A percentile compares a stretch with the other conserved stretches of the same genome.
Conservation (phyloP, 2,113 vertebrate species). For the Stercorarius parasiticus region DNA sequence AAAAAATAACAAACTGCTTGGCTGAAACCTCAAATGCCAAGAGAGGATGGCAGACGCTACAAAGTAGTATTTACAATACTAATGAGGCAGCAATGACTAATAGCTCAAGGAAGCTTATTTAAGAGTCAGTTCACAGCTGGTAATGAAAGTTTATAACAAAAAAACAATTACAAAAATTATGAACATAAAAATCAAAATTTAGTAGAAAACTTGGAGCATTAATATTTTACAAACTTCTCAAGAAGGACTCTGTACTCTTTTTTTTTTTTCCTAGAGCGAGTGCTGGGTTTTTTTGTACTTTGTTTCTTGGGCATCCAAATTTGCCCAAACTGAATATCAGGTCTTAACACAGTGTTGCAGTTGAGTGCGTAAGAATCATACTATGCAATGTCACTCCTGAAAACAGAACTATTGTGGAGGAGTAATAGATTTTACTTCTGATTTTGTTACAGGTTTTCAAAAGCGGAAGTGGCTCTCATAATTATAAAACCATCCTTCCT, state of each 20-base stretch:
- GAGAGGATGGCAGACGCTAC: background rate
- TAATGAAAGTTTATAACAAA: background rate
- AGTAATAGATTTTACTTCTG: background rate
- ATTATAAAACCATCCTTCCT: background rate
- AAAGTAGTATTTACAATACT: constrained; percentile 35
- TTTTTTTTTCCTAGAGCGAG: no score
- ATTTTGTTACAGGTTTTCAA: background rate
- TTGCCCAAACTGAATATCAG: background rate
- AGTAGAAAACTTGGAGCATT: background rate
- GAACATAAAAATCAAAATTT: background rate
- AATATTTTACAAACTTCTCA: background rate
- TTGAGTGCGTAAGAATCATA: background rate
- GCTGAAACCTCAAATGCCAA: constrained; percentile 7
- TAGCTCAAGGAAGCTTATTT: constrained; percentile 13
- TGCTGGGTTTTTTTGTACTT: fast-evolving
- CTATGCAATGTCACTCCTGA: background rate
- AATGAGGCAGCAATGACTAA: constrained; percentile 34
- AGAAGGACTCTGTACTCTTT: background rate
- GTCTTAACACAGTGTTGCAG: background rate
- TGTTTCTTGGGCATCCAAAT: background rate
- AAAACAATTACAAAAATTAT: background rate
- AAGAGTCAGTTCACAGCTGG: constrained; percentile 3
- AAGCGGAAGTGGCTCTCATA: background rate
- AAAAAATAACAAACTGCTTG: constrained; percentile 3
- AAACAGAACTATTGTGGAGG: background rate